Conservation (phyloP, 2,888 invertebrate genomes). For the Augochlorella aurata region DNA sequence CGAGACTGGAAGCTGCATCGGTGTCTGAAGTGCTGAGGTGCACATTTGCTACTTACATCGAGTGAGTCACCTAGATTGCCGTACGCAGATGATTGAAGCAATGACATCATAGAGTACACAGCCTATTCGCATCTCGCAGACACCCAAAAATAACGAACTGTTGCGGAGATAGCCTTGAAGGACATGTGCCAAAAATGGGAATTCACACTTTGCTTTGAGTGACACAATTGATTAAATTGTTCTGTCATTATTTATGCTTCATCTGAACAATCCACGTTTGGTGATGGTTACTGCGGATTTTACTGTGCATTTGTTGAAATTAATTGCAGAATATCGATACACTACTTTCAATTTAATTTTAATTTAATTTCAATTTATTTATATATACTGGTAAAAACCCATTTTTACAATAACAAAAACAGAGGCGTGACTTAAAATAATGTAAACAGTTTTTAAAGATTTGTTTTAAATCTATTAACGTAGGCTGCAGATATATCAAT, state of each 20-base stretch:
- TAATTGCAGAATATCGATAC: too few relatives aligned
- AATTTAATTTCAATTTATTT: too few relatives aligned
- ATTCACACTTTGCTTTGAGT: neutral
- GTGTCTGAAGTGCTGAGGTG: neutral
- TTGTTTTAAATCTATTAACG: neutral
- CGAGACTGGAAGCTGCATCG: neutral
- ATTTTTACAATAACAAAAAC: too few relatives aligned
- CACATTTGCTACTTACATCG: neutral
- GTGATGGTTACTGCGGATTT: too few relatives aligned
- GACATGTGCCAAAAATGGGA: neutral
- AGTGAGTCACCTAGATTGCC: constrained; percentile 7
- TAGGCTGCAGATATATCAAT: too few relatives aligned
- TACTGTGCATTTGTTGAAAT: neutral
- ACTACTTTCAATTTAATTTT: too few relatives aligned
- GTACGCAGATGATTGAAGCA: constrained; percentile 16
- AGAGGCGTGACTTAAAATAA: too few relatives aligned
- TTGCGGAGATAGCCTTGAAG: neutral
- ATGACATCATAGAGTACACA: constrained; percentile 36
- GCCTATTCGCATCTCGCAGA: constrained; percentile 10
- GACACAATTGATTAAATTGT: neutral
- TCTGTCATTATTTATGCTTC: neutral
- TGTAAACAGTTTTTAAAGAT: neutral
- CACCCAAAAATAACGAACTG: constrained; percentile 28
- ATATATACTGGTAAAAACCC: too few relatives aligned
- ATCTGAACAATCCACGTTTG: too few relatives aligned